Conservation (phyloP, 2,113 vertebrate species). For the Saccopteryx leptura region DNA sequence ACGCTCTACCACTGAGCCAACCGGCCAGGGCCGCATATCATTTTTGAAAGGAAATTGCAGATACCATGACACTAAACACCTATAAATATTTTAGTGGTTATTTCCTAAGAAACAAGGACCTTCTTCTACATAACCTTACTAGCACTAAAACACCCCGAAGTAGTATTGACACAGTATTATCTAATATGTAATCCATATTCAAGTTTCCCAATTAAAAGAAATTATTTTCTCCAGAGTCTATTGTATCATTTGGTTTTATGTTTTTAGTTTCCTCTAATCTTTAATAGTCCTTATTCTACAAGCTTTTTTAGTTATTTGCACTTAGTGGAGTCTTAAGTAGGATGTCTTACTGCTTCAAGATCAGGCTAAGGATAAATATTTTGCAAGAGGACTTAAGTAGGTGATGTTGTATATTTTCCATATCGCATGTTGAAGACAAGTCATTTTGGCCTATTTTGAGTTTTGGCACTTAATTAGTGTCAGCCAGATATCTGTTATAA, state of each 20-base stretch:
- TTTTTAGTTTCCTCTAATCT: background rate
- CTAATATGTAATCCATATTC: background rate
- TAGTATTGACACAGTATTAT: background rate
- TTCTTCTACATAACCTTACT: background rate
- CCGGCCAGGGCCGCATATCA: too few relatives aligned
- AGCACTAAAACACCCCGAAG: background rate
- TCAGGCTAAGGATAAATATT: background rate
- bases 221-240: background rate
- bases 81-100: background rate
- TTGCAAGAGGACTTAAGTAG: background rate
- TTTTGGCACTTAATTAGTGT: background rate
- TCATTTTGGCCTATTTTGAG: background rate
- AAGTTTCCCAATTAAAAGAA: background rate
- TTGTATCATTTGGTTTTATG: background rate
- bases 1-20: too few relatives aligned
- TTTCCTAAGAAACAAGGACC: background rate
- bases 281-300: background rate
- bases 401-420: background rate
- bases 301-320: background rate
- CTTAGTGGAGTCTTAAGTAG: background rate
- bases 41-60: conserved; percentile 45
- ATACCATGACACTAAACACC: background rate
- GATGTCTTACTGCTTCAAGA: background rate
- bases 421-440: background rate
- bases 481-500: background rate